Conservation (phyloP, 2,113 vertebrate species). For the Phalacrocorax aristotelis region DNA sequence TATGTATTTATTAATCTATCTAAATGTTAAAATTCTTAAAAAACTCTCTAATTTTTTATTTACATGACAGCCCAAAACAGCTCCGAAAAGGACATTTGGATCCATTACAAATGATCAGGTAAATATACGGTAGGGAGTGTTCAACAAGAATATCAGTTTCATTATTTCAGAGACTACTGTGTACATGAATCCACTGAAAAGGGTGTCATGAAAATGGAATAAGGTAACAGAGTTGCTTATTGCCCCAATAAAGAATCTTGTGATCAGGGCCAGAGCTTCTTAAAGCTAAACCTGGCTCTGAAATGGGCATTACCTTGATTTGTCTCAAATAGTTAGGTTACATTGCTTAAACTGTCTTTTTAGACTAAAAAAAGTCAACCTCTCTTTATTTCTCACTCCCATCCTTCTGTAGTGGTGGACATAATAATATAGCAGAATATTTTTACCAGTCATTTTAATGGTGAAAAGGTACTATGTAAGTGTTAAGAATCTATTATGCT, state of each 20-base stretch:
- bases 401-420: not conserved
- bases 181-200: not conserved
- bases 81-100: conserved; percentile 73
- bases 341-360: not conserved
- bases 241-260: not conserved
- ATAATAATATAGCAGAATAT: not conserved
- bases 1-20: not conserved
- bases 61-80: conserved; percentile 67
- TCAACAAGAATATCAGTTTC: not conserved
- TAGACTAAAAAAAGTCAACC: not conserved
- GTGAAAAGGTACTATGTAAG: not conserved
- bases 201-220: not conserved
- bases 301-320: not conserved
- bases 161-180: not conserved
- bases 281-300: not conserved
- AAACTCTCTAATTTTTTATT: conserved; percentile 51
- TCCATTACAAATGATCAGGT: conserved; percentile 73
- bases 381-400: not conserved
- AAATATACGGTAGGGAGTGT: conserved; percentile 14
- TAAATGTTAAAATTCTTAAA: not conserved
- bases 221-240: not conserved
- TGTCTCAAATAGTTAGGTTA: not conserved
- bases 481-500: not conserved
- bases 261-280: not conserved
- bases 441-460: not conserved